Evolutionary conservation across 2,113 vertebrate genomes (phyloP).

Genomic region (Otis tarda): DNA sequence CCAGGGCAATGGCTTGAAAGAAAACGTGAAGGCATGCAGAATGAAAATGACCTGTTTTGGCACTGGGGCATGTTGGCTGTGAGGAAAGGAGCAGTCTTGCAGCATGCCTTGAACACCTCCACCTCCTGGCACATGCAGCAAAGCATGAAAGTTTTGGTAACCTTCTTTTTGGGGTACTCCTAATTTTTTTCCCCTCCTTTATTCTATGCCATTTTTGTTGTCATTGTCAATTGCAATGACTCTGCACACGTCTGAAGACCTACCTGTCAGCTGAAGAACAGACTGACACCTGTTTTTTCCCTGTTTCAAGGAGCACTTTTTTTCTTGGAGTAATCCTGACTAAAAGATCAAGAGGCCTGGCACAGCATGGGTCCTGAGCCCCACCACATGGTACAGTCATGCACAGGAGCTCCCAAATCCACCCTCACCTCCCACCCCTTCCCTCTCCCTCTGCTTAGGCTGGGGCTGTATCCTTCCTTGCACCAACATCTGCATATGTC

Average conservation of each 20-base stretch:
- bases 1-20: not conserved
- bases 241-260: not conserved
- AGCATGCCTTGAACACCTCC: accelerated
- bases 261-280: not conserved
- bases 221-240: not conserved
- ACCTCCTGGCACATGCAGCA: not conserved
- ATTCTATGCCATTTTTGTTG: not conserved
- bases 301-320: not conserved
- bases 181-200: no score
- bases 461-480: not conserved
- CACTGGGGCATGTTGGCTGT: accelerated
- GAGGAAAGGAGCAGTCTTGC: not conserved
- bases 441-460: not conserved
- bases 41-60: not conserved
- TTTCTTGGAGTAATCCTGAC: not conserved
- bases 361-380: not conserved
- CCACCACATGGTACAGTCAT: accelerated
- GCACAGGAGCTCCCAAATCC: not conserved
- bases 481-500: not conserved
- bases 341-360: not conserved
- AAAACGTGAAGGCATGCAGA: accelerated
- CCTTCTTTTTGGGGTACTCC: not conserved
- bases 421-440: not conserved
- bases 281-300: not conserved
- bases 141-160: not conserved